Base-by-base conservation (phyloP, 2,797 vertebrate species). In the Smutsia temminckii region DNA sequence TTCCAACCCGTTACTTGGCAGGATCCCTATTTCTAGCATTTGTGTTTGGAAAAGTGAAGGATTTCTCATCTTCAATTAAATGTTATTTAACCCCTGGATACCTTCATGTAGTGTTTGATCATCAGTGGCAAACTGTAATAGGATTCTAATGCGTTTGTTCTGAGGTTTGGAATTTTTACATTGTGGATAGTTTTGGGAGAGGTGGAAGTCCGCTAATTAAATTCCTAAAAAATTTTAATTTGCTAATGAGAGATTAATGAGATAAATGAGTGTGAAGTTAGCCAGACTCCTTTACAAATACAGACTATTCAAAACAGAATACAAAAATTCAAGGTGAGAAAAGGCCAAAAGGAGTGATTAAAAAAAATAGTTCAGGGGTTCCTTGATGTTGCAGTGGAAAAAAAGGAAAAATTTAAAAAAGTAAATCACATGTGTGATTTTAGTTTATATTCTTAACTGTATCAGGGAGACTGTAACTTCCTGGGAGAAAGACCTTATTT, bases 1-100 rank as follows among this genome's bases (percentile, higher is more conserved):
- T 95, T 94, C 78, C 77, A 95, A 27, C 69, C 94, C 49, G 34
- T 91, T 89, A 66, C 46, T 88, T 94, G 89, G 66, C 77, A 91
- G 42, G 51, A 75, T 91, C 27, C 3, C 20, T 94, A 77, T 83
- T 95, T 97, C 83, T 84, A 86, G 59, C 32, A 42, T 64, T 93
- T 66, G 74, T 71, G 7, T 85, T 95, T 72, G n/a, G 53, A 75
- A 95, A 93, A 77, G 32, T 66, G 16, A 91, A 91, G 8, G 8
- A 75, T 75, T 93, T 83, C 23, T 6, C n/a, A 77, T 89, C 17
- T 91, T 91, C 8, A 71, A 5, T 51, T 84, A 91, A 86, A 55
- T 85, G n/a, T 85, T 94, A 49, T 57, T 89, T 91, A 93, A 92
- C 55, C 20, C 20, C 25, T 34, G 3, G 37, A 91, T 80, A 18